Evolutionary conservation across 1,140 invertebrate genomes (phyloP).

Genomic region (Gryllus bimaculatus): DNA sequence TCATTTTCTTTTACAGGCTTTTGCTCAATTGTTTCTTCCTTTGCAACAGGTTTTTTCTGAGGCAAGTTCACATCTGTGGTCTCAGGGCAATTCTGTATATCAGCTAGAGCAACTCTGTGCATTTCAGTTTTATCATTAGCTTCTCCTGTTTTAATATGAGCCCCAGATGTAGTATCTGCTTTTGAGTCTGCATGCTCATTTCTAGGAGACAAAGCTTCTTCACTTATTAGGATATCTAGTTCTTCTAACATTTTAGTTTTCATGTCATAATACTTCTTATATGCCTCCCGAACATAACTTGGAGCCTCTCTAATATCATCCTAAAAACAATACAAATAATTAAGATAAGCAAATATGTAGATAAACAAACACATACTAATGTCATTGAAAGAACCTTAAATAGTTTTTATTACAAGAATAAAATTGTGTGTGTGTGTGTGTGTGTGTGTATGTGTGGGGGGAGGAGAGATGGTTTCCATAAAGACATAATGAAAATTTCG

Average conservation of each 20-base stretch:
- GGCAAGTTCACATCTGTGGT: conserved; percentile 17
- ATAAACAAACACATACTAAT: too few species aligned
- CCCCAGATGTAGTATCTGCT: conserved; percentile 25
- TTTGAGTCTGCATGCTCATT: conserved; percentile 24
- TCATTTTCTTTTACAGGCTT: conserved; percentile 26
- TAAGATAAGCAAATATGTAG: too few species aligned
- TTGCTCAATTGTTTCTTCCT: background rate
- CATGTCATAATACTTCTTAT: conserved; percentile 69
- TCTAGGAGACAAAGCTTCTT: conserved; percentile 14
- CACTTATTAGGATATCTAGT: conserved; percentile 44
- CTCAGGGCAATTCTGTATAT: conserved; percentile 9
- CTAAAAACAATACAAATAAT: conserved; percentile 30
- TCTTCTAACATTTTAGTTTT: conserved; percentile 63
- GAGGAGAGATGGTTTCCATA: too few species aligned
- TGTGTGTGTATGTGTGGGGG: too few species aligned
- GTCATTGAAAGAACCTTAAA: background rate
- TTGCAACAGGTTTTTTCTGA: background rate
- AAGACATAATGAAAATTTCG: too few species aligned
- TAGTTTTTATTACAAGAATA: background rate
- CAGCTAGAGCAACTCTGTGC: conserved; percentile 23
- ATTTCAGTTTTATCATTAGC: conserved; percentile 24
- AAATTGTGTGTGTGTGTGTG: too few species aligned
- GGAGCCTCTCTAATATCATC: conserved; percentile 68
- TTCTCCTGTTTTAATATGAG: conserved; percentile 26
- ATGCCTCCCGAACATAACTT: conserved; percentile 57